Evolutionary conservation across 2,888 invertebrate species (phyloP).

Genomic region (Agriopis leucophaearia): DNA sequence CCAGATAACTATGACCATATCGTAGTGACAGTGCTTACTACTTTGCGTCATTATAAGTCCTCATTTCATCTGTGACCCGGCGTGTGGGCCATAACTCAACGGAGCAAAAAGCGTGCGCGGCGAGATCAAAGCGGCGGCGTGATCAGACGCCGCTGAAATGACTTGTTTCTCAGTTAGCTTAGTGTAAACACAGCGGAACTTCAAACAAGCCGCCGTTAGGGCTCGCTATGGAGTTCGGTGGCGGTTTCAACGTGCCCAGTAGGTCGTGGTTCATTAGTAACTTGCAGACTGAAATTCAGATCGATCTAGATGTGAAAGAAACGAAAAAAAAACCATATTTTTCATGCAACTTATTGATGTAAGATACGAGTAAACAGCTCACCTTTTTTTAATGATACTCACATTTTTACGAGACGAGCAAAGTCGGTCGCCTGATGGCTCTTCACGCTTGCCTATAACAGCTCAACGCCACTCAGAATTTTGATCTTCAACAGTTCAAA

Average conservation of each 20-base stretch:
- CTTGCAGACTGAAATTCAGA: conserved; percentile 9
- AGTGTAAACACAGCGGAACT: conserved; percentile 82
- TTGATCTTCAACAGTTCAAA: too few species aligned
- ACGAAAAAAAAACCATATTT: background rate
- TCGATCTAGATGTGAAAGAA: background rate
- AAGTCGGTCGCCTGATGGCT: too few species aligned
- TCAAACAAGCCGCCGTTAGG: conserved; percentile 72
- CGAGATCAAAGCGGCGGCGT: conserved; percentile 76
- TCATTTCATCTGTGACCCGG: conserved; percentile 45
- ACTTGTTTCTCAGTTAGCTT: conserved; percentile 84
- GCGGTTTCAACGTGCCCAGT: conserved; percentile 13
- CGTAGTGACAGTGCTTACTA: background rate
- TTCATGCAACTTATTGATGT: too few species aligned
- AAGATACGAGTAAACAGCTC: too few species aligned
- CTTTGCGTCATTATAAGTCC: conserved; percentile 4
- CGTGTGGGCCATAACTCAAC: conserved; percentile 38
- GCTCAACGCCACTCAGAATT: too few species aligned
- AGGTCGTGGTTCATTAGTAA: conserved; percentile 1
- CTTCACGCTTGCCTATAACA: too few species aligned
- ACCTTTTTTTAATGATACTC: too few species aligned
- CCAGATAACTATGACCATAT: too few species aligned
- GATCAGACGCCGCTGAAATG: conserved; percentile 74
- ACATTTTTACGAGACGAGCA: too few species aligned
- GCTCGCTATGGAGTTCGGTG: conserved; percentile 13
- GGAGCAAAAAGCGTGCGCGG: conserved; percentile 69